A percentile compares a stretch with the other conserved stretches of the same genome.
These are phyloP conservation scores for Hermaeophaga mercurialis DNA, from an alignment of 2,888 invertebrate species.

Conservation along the genomic window DNA sequence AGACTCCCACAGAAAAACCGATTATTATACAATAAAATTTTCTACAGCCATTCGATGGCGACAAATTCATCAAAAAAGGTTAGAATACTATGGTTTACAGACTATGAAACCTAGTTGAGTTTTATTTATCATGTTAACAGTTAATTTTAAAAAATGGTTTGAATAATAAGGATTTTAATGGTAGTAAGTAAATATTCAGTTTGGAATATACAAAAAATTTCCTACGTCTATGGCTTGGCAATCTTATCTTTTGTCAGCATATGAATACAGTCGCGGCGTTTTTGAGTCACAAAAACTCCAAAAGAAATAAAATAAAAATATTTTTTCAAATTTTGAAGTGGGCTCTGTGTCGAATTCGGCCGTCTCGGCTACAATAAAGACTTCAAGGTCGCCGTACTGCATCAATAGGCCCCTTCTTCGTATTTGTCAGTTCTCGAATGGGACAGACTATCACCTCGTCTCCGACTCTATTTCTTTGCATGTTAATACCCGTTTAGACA, in stretches of 20 bases:
- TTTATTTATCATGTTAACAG: too few relatives aligned
- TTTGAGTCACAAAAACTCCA: conserved; percentile 17
- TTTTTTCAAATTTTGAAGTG: conserved; percentile 18
- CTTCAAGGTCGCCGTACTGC: conserved; percentile 12
- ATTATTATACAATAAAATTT: too few relatives aligned
- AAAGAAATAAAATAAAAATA: conserved; percentile 12
- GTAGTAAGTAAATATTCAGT: too few relatives aligned
- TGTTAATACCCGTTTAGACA: conserved; percentile 3
- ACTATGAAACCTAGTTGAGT: too few relatives aligned
- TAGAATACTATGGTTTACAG: too few relatives aligned
- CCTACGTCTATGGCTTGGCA: conserved; percentile 6
- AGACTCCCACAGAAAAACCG: too few relatives aligned
- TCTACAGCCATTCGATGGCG: too few relatives aligned
- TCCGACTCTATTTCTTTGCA: conserved; percentile 7
- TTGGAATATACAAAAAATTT: too few relatives aligned
- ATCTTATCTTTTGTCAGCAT: conserved; percentile 12
- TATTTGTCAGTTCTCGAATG: conserved; percentile 10
- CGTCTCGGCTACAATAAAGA: conserved; percentile 9
- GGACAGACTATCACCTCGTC: neutral
- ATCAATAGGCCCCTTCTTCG: conserved; percentile 7
- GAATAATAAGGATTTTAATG: too few relatives aligned
- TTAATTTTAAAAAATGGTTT: too few relatives aligned
- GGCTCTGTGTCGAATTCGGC: conserved; percentile 18
- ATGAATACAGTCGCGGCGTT: conserved; percentile 12
- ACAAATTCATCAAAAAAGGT: too few relatives aligned